These are phyloP conservation scores for Melanerpes formicivorus DNA, from an alignment of 2,113 vertebrate species.

Conservation along the genomic window DNA sequence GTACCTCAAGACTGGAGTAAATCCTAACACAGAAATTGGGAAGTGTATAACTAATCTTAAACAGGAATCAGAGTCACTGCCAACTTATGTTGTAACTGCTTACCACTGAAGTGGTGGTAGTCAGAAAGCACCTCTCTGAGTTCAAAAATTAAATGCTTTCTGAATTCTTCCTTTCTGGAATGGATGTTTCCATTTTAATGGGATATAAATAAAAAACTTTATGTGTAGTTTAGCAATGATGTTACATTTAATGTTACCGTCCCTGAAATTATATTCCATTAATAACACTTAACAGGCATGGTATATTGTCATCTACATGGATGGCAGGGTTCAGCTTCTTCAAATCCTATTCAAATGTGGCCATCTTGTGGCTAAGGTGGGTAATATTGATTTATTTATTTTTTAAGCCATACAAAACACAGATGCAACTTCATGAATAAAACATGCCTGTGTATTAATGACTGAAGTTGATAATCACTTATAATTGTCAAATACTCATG, in stretches of 20 bases:
- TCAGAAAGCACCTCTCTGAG: not conserved
- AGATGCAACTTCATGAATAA: not conserved
- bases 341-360: constrained; percentile 62
- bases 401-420: not conserved
- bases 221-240: too few species aligned
- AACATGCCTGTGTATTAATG: not conserved
- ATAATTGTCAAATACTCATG: not conserved
- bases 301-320: not conserved
- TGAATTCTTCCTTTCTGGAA: not conserved
- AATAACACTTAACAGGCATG: not conserved
- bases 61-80: not conserved
- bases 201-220: not conserved
- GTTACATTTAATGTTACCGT: not conserved
- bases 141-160: not conserved
- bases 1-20: not conserved
- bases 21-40: not conserved
- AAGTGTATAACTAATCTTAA: not conserved
- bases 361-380: constrained; percentile 77
- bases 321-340: not conserved
- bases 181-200: not conserved
- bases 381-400: not conserved
- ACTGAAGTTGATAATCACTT: not conserved
- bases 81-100: not conserved
- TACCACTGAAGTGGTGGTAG: not conserved
- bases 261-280: not conserved